Conservation (phyloP, 2,113 vertebrate species). For the Notarius quadriscutis region DNA sequence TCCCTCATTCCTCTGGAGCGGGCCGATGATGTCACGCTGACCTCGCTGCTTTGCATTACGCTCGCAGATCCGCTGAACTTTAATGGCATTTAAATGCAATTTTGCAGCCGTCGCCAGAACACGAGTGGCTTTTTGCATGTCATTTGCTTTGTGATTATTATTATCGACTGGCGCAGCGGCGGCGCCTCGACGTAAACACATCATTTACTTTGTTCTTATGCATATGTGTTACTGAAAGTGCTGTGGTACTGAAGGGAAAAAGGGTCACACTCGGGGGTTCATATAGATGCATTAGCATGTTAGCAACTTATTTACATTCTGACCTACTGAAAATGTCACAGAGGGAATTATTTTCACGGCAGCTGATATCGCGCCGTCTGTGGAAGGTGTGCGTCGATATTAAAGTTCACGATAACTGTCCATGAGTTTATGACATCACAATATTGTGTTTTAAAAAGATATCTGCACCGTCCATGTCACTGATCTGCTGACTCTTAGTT, state of each 20-base stretch:
- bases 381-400: background rate
- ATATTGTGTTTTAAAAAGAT: background rate
- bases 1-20: conserved; percentile 43
- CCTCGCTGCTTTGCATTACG: conserved; percentile 43
- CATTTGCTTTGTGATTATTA: conserved; percentile 52
- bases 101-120: conserved; percentile 39
- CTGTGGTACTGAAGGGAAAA: background rate
- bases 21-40: conserved; percentile 32
- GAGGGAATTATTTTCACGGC: background rate
- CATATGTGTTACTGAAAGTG: conserved; percentile 42
- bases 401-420: background rate
- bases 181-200: conserved; percentile 31
- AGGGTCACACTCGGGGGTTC: conserved; percentile 21
- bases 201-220: conserved; percentile 38
- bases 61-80: conserved; percentile 54
- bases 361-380: background rate
- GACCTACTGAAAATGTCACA: conserved; percentile 47
- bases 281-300: conserved; percentile 32
- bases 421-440: background rate
- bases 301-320: conserved; percentile 37
- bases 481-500: background rate
- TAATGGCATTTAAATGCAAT: conserved; percentile 63
- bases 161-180: conserved; percentile 39
- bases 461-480: background rate
- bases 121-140: conserved; percentile 56